Base-by-base conservation (phyloP, 2,888 invertebrate species). In the Diloba caeruleocephala region DNA sequence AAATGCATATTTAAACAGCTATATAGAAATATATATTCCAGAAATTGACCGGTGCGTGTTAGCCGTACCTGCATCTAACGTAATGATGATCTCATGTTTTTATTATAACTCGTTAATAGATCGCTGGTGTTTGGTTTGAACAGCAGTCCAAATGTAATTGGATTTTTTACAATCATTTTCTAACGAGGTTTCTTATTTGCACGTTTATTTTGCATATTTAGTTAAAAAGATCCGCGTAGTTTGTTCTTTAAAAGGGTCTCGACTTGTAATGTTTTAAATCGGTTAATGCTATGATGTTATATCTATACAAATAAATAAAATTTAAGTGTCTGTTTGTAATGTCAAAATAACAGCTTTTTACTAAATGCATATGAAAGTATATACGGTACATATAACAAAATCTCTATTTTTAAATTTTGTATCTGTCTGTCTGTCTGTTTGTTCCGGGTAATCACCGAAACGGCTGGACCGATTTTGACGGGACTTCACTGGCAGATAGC, bases 91-190 rank as follows among this genome's bases (percentile, higher is more conserved):
- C 45, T 58, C 52, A 53, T 32, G 61, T 56, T 55, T 66, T 59
- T 63, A 60, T 64, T 64, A 46, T 62, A 62, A 51, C 49, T 70
- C 48, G 56, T 72, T 65, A 62, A 51, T 33, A 59, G 36, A 48
- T 50, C 42, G 32, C 12, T 37, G 41, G 14, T 70, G 39, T 41
- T 61, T 71, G 38, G 39, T 41, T 61, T 71, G 38, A 51, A 46
- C 19, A 55, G 10, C 39, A 49, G 28, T 23, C n/a, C 19, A 37
- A 32, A 46, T 10, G 29, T 51, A 46, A 52, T 60, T 51, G 36
- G 59, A 8, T 63, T 46, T 58, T 64, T 65, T 65, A 48, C 38
- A 6, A 9, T 34, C 34, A 13, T 17, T 48, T 14, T 65, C 8
- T 23, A 48, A 29, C 7, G 8, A 13, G 13, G 5, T 14, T n/a